Evolutionary conservation across 2,113 vertebrate genomes (phyloP).

Genomic region (Sapajus apella): DNA sequence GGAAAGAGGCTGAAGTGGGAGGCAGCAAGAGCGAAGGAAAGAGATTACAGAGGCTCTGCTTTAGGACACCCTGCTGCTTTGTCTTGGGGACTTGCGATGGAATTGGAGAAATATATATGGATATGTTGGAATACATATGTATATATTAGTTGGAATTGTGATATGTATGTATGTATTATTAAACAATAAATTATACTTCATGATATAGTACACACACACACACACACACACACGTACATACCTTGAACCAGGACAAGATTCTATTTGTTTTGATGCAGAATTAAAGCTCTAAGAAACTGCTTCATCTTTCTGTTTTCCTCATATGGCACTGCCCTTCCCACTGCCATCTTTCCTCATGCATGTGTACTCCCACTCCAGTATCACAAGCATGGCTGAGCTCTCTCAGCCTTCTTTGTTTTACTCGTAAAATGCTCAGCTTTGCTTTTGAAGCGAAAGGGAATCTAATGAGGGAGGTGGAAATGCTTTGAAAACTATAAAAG

Average conservation of each 20-base stretch:
- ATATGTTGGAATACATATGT: neutral
- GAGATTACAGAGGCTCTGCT: neutral
- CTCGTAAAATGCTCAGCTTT: conserved; percentile 30
- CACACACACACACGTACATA: neutral
- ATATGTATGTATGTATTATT: neutral
- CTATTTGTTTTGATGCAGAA: neutral
- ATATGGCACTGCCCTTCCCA: neutral
- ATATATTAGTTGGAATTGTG: neutral
- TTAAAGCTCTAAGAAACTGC: neutral
- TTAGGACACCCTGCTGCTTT: neutral
- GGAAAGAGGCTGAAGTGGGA: neutral
- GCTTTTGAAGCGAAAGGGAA: neutral
- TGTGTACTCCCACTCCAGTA: neutral
- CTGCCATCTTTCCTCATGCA: neutral
- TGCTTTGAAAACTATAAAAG: neutral
- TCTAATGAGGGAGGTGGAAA: neutral
- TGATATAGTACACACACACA: neutral
- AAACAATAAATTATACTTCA: neutral
- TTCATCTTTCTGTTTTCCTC: neutral
- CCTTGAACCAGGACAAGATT: neutral
- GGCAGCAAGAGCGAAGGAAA: neutral
- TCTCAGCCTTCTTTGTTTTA: neutral
- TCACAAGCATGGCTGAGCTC: neutral
- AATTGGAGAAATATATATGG: neutral
- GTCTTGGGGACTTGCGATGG: neutral